Percentiles rank a stretch among this genome's conserved stretches.
These are phyloP conservation scores for Semnopithecus entellus DNA, from an alignment of 2,113 vertebrate genomes.

Conservation along the genomic window DNA sequence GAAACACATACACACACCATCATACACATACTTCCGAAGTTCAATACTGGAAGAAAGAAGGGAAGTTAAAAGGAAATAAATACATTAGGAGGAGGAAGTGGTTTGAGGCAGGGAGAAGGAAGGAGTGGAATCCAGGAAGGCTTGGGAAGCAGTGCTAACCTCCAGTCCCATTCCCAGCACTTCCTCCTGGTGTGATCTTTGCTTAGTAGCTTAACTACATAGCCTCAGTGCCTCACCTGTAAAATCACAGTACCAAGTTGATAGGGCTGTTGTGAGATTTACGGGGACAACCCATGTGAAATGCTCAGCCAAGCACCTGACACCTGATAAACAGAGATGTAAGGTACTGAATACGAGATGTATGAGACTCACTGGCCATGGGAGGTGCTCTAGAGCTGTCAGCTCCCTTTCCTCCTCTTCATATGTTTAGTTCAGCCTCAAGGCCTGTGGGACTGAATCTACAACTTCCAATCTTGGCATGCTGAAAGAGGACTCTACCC, in stretches of 20 bases:
- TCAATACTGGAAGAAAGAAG: not conserved
- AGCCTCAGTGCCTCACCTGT: not conserved
- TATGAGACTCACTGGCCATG: not conserved
- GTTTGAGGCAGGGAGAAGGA: not conserved
- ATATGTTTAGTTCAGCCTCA: not conserved
- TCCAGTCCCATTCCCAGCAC: rapidly evolving
- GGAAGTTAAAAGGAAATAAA: not conserved
- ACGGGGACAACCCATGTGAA: not conserved
- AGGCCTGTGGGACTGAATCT: not conserved
- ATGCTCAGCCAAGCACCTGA: rapidly evolving
- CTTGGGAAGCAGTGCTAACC: not conserved
- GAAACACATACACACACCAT: not conserved
- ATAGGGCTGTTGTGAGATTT: not conserved
- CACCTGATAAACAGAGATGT: not conserved
- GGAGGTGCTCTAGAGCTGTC: rapidly evolving
- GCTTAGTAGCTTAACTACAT: not conserved
- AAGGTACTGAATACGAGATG: rapidly evolving
- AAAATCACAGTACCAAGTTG: not conserved
- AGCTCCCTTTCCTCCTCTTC: not conserved
- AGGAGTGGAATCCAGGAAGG: not conserved
- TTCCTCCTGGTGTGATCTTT: rapidly evolving
- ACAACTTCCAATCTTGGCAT: not conserved
- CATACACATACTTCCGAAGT: not conserved
- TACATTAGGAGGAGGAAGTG: rapidly evolving
- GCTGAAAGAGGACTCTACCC: not conserved